A percentile compares a stretch with the other conserved stretches of the same genome.
Evolutionary conservation across 2,888 invertebrate species (phyloP).

Genomic region (Meliscaeva auricollis): DNA sequence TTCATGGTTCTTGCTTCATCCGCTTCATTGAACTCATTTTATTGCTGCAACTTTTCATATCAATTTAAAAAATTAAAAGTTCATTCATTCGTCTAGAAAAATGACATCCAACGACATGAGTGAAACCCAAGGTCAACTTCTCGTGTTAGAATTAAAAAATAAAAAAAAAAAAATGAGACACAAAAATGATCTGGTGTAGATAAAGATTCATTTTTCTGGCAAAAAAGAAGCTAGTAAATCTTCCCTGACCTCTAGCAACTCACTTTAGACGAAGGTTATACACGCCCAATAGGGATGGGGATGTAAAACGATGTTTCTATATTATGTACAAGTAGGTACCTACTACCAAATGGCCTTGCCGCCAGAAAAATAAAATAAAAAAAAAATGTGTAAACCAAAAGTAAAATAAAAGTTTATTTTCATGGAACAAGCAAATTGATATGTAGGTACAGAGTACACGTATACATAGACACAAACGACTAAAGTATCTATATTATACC

Average conservation of each 20-base stretch:
- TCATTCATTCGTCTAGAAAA: no score
- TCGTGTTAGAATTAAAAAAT: background rate
- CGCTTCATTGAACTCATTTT: no score
- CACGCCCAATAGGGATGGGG: conserved; percentile 53
- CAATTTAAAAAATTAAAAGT: no score
- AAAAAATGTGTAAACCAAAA: background rate
- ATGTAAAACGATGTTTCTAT: conserved; percentile 33
- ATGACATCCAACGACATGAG: no score
- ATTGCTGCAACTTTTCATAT: no score
- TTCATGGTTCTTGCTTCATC: no score
- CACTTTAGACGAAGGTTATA: conserved; percentile 43
- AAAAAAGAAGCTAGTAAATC: conserved; percentile 2
- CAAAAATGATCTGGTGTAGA: background rate
- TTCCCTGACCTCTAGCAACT: background rate
- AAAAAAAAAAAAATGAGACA: background rate
- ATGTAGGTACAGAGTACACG: background rate
- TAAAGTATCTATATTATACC: conserved; percentile 30
- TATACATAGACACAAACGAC: background rate
- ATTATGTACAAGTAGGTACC: conserved; percentile 6
- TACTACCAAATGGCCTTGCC: conserved; percentile 20
- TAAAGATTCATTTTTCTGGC: background rate
- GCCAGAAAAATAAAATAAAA: background rate
- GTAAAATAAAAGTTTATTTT: conserved; percentile 12
- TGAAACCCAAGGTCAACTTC: no score
- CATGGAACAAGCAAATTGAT: conserved; percentile 30